A percentile compares a stretch with the other conserved stretches of the same genome.
phyloP scores from a whole-genome alignment of 2,797 vertebrate genomes.

The Antrozous pallidus region DNA sequence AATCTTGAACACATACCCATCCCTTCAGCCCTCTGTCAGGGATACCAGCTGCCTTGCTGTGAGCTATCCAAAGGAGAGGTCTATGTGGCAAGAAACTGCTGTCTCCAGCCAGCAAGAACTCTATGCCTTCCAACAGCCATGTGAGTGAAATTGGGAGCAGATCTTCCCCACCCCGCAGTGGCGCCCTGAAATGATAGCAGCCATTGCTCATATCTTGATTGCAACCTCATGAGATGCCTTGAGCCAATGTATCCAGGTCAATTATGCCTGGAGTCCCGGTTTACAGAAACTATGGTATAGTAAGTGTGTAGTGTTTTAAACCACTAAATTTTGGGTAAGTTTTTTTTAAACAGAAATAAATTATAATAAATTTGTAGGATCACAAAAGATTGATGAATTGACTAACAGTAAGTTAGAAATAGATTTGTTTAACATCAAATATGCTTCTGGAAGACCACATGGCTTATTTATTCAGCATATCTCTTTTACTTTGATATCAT shows the following conservation, averaged over 20 bases:
- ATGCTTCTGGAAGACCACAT: background rate
- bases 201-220: background rate
- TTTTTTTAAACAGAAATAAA: conserved; percentile 30
- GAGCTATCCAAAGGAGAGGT: background rate
- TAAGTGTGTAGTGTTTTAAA: background rate
- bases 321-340: background rate
- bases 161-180: background rate
- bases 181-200: background rate
- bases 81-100: background rate
- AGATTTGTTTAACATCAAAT: background rate
- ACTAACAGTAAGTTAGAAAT: background rate
- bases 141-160: background rate
- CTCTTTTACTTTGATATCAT: background rate
- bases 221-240: background rate
- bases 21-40: background rate
- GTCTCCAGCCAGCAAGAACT: background rate
- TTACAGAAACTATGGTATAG: background rate
- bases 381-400: background rate
- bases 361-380: background rate
- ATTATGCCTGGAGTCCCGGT: background rate
- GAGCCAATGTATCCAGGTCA: background rate
- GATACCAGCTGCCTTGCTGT: background rate
- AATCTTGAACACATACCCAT: background rate
- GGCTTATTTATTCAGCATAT: background rate
- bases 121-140: background rate